Base-by-base conservation (phyloP, 2,113 vertebrate genomes). In the Columba janthina region DNA sequence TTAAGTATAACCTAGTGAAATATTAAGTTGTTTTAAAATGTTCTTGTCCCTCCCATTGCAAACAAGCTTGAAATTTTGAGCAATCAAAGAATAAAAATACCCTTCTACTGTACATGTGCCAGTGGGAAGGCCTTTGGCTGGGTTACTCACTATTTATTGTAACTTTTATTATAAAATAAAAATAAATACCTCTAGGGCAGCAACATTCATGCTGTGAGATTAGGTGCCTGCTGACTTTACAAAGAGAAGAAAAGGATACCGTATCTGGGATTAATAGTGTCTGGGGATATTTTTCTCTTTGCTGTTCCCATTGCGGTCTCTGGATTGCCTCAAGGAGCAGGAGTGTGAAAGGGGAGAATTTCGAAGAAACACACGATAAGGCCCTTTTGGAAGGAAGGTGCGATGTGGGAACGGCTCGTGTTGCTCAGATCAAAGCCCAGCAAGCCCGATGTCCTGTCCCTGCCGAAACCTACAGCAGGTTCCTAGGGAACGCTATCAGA, bases 81-180 rank as follows among this genome's bases (percentile, higher is more conserved):
- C 73, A 92, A 92, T 56, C 46, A 25, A 88, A 77, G 67, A 74
- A 69, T 44, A 78, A 80, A 95, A 94, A 81, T 94, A 84, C 69
- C 69, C 90, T 75, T 74, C 51, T 81, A 9, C 61, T 90, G 61
- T 81, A 58, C 53, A 12, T 46, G 83, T 83, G 24, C 21, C 67
- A 69, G 57, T 78, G 72, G 44, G 73, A 90, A 78, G 80, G 69
- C 77, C 80, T 90, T 87, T 92, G 92, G 65, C 62, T 92, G 86
- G 65, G 50, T 92, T 95, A 46, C 76, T 94, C 70, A 17, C 80
- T 61, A 5, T 64, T 96, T 92, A 53, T 74, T 91, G 61, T 89
- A 78, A 84, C 80, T 86, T 96, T 54, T 90, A 73, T 73, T 87
- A 42, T 94, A 95, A 95, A 94, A 94, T 94, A 89, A 92, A 96